These are phyloP conservation scores for Drosophila ironensis DNA, from an alignment of 1,140 invertebrate genomes.

Conservation along the genomic window DNA sequence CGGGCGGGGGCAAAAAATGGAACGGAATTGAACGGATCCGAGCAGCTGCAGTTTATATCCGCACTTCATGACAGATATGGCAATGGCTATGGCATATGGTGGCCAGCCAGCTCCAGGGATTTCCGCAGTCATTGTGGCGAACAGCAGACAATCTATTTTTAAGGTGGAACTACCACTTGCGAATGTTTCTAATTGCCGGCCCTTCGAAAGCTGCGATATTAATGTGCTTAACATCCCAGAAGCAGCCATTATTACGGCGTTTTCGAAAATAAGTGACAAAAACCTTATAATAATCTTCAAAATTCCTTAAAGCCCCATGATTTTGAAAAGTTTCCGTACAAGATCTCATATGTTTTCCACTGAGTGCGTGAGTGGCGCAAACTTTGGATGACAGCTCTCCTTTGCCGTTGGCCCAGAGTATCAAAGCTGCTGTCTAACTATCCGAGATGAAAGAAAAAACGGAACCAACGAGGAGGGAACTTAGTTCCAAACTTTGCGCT, in stretches of 20 bases:
- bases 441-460: conserved; percentile 12
- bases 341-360: conserved; percentile 25
- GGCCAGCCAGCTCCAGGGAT: conserved; percentile 1
- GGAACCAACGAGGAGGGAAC: conserved; percentile 18
- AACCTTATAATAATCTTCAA: too few species aligned
- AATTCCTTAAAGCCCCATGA: too few species aligned
- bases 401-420: conserved; percentile 7
- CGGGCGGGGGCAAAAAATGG: not conserved
- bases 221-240: too few species aligned
- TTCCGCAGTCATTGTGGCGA: not conserved
- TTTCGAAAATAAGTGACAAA: too few species aligned
- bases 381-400: conserved; percentile 27
- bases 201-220: too few species aligned
- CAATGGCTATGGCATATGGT: conserved; percentile 12
- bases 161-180: too few species aligned
- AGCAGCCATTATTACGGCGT: too few species aligned
- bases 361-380: conserved; percentile 22
- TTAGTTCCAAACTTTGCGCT: conserved; percentile 38
- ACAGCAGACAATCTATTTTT: too few species aligned
- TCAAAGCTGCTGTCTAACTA: conserved; percentile 39
- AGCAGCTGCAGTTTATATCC: conserved; percentile 37
- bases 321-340: not conserved
- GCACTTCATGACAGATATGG: conserved; percentile 35
- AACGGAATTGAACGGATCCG: conserved; percentile 32
- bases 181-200: too few species aligned